phyloP scores from a whole-genome alignment of 2,113 vertebrate species.

The Ceyx melanurus region DNA sequence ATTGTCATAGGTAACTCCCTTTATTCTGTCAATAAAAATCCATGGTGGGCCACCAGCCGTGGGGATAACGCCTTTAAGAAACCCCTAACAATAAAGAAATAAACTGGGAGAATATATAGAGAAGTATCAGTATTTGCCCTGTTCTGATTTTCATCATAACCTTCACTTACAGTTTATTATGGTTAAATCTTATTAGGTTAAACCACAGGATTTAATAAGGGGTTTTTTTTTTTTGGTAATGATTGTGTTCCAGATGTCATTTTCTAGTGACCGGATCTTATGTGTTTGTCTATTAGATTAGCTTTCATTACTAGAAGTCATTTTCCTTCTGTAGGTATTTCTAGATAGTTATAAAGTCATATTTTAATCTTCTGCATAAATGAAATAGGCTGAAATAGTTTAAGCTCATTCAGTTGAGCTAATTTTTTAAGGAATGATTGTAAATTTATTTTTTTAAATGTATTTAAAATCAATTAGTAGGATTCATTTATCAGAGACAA shows the following conservation, averaged over 20 bases:
- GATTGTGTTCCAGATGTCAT: not conserved
- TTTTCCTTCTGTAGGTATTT: not conserved
- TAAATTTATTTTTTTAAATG: not conserved
- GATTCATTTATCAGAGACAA: not conserved
- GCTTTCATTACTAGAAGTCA: not conserved
- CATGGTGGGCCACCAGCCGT: fast-evolving
- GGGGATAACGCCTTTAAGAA: not conserved
- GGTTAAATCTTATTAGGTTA: not conserved
- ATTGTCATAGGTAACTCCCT: no score
- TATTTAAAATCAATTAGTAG: not conserved
- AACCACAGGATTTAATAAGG: not conserved
- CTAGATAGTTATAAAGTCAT: not conserved
- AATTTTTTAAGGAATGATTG: not conserved
- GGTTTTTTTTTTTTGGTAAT: not conserved
- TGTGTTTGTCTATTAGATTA: not conserved
- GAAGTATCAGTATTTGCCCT: not conserved
- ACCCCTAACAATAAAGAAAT: not conserved
- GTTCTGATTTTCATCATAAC: not conserved
- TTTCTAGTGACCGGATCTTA: not conserved
- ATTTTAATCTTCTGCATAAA: not conserved
- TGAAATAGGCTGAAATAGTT: not conserved
- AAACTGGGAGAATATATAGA: not conserved
- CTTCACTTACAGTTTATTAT: not conserved
- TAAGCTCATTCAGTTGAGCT: not conserved
- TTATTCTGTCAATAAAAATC: not conserved